These are phyloP conservation scores for Drosophila fungiperda DNA, from an alignment of 2,888 invertebrate species.

Conservation along the genomic window DNA sequence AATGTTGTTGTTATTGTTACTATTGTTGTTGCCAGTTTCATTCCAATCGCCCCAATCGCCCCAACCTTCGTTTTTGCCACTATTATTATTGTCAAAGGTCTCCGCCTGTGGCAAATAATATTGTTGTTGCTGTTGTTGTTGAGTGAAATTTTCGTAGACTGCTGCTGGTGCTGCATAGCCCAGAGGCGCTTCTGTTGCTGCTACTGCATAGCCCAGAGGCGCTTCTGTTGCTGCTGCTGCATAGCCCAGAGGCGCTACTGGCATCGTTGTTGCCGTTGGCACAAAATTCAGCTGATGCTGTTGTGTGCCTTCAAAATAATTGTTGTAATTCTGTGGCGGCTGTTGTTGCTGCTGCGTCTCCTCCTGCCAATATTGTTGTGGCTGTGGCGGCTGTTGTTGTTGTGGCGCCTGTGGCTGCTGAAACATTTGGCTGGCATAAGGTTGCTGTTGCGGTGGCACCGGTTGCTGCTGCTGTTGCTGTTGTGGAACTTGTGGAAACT, in stretches of 20 bases:
- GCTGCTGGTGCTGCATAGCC: conserved; percentile 8
- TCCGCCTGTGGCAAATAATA: conserved; percentile 51
- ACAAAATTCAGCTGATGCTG: conserved; percentile 17
- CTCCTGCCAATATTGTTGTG: conserved; percentile 30
- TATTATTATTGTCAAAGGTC: conserved; percentile 65
- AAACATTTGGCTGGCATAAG: conserved; percentile 63
- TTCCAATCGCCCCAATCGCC: conserved; percentile 83
- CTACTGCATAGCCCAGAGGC: background rate
- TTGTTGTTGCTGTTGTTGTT: conserved; percentile 11
- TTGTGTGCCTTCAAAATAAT: conserved; percentile 51
- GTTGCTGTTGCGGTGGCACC: conserved; percentile 40
- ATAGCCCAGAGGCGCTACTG: background rate
- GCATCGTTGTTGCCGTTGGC: conserved; percentile 11
- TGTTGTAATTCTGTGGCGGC: conserved; percentile 50
- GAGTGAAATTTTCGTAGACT: conserved; percentile 6
- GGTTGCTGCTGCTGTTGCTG: conserved; percentile 38
- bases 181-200: conserved; percentile 6
- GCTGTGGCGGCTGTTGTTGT: conserved; percentile 40
- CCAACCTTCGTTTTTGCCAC: conserved; percentile 80
- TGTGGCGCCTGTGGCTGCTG: conserved; percentile 49
- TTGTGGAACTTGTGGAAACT: conserved; percentile 29
- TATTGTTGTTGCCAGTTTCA: conserved; percentile 68
- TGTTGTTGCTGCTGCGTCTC: conserved; percentile 41
- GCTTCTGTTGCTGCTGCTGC: background rate
- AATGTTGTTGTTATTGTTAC: conserved; percentile 40